Base-by-base conservation (phyloP, 2,888 invertebrate species). In the Nemapogon koenigi region DNA sequence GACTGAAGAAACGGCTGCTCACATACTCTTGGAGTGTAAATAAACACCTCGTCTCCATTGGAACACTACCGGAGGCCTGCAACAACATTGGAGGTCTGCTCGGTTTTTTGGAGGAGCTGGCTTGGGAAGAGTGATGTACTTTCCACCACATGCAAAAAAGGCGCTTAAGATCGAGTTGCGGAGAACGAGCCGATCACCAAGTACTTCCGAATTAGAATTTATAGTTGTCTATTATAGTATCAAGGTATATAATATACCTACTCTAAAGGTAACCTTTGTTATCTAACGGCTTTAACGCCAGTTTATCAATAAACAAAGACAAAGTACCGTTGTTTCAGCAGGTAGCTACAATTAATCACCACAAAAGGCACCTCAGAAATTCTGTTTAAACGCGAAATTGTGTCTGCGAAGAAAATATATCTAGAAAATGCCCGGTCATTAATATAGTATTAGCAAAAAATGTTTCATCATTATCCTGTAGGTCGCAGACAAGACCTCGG, bases 391-490 rank as follows among this genome's bases (percentile, higher is more conserved):
- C 16, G 8, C n/a, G 19, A 33, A 19, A 4, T 33, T 18, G 30
- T 11, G 7, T 11, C 16, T 13, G 13, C n/a, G 11, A n/a, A 28
- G 28, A 6, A 31, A 10, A 26, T 2, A 26, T 26, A 13, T 26
- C 26, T n/a, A 33, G 15, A 31, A 38, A 40, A 28, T 29, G 40
- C 36, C 38, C 16, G 16, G 43, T 50, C 50, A 52, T 52, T 51
- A 52, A 51, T 50, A 47, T 43, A 47, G 47, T 47, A 53, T 50
- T 50, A 50, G 50, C 47, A 51, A 53, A 53, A 51, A 53, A 47
- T 46, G 46, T 41, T 47, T 36, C 46, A 44, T 48, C 46, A 49
- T 48, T 49, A 38, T 35, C 37, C 14, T n/a, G 13, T 25, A 17
- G 29, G 16, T 16, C 14, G 10, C 18, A 17, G 13, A 18, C 19